Evolutionary conservation across 2,797 vertebrate genomes (phyloP).

Genomic region (Cossypha polioptera): DNA sequence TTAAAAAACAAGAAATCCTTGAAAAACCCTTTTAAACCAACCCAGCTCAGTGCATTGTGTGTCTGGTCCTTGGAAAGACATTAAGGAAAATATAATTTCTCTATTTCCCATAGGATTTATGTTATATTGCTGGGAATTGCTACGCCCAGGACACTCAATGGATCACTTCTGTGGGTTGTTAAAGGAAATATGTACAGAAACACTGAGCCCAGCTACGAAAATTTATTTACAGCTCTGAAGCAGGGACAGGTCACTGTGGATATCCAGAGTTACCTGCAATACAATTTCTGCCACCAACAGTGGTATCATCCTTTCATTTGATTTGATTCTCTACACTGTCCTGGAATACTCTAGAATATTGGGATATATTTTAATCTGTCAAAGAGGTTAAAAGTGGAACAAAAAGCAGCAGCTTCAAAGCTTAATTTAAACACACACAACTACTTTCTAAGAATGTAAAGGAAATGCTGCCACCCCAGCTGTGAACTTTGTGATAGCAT

Average conservation of each 20-base stretch:
- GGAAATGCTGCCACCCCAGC: neutral
- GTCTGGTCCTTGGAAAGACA: neutral
- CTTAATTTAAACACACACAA: neutral
- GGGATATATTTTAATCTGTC: neutral
- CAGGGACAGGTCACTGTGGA: fast-evolving
- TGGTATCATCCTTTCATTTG: fast-evolving
- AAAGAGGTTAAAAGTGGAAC: neutral
- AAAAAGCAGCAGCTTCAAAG: neutral
- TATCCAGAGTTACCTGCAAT: fast-evolving
- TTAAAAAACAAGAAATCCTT: neutral
- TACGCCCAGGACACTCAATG: neutral
- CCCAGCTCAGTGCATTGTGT: neutral
- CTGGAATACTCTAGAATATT: neutral
- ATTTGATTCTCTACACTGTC: neutral
- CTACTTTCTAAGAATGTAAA: neutral
- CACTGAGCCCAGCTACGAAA: neutral
- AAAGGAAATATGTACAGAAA: neutral
- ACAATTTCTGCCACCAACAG: fast-evolving
- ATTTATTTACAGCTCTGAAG: neutral
- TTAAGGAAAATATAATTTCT: neutral
- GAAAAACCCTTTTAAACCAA: neutral
- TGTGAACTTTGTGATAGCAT: neutral
- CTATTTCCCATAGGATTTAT: neutral
- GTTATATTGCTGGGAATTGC: neutral
- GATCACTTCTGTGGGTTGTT: neutral